Evolutionary conservation across 2,888 invertebrate species (phyloP).

Genomic region (Sussaba pulchella): DNA sequence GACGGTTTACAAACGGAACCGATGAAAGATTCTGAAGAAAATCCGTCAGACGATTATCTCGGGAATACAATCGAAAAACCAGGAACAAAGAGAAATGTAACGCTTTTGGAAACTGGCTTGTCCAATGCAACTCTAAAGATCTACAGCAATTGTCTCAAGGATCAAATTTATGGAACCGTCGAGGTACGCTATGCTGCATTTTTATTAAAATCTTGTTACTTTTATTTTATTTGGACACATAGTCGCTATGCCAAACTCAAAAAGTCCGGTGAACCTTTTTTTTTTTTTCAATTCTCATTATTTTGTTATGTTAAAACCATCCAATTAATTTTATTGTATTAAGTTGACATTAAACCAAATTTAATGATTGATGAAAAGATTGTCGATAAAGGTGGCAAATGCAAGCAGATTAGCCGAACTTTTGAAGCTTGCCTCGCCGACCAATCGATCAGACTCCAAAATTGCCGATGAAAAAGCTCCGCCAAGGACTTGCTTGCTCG

Average conservation of each 20-base stretch:
- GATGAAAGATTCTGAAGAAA: not conserved
- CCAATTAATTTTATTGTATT: no score
- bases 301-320: no score
- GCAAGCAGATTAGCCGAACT: slow-evolving; percentile 89
- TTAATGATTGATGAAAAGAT: no score
- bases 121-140: slow-evolving; percentile 59
- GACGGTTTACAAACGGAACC: not conserved
- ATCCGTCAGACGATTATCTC: not conserved
- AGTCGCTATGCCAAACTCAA: not conserved
- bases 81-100: slow-evolving; percentile 51
- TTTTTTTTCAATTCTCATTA: no score
- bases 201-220: no score
- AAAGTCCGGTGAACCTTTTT: slow-evolving; percentile 22
- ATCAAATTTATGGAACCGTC: slow-evolving; percentile 79
- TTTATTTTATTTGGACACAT: no score
- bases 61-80: not conserved
- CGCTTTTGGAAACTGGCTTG: slow-evolving; percentile 42
- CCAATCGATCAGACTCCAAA: slow-evolving; percentile 85
- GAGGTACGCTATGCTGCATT: slow-evolving; percentile 71
- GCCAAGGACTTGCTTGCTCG: slow-evolving; percentile 89
- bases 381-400: slow-evolving; percentile 91
- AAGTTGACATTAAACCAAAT: no score
- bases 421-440: slow-evolving; percentile 88
- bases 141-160: slow-evolving; percentile 75
- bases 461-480: slow-evolving; percentile 85